These are phyloP conservation scores for Pitta sordida DNA, from an alignment of 2,113 vertebrate genomes.

Conservation along the genomic window DNA sequence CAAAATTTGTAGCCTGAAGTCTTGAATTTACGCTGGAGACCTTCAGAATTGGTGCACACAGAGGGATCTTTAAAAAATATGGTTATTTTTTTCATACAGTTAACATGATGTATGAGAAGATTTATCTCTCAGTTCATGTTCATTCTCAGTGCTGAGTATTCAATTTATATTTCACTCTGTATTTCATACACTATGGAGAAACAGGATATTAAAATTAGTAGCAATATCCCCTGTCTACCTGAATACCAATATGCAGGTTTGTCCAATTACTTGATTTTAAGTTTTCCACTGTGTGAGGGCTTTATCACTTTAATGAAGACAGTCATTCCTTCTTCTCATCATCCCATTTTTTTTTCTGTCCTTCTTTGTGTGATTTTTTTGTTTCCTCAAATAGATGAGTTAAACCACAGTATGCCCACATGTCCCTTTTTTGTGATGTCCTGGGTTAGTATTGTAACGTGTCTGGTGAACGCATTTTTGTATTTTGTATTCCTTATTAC, in stretches of 20 bases:
- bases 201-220: background rate
- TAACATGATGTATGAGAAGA: background rate
- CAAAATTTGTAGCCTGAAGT: background rate
- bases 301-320: background rate
- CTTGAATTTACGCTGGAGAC: background rate
- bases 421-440: background rate
- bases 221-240: background rate
- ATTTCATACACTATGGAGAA: background rate
- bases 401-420: background rate
- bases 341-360: background rate
- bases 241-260: background rate
- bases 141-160: background rate
- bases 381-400: background rate
- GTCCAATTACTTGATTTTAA: background rate
- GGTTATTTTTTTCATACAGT: background rate
- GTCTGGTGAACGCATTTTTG: no score
- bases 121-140: background rate
- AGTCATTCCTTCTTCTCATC: background rate
- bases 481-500: no score
- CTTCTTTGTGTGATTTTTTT: background rate
- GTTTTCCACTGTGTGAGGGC: background rate
- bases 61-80: background rate
- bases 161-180: background rate
- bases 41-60: background rate
- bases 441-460: no score